Evolutionary conservation across 2,797 vertebrate genomes (phyloP).

Genomic region (Lepus oiostolus): DNA sequence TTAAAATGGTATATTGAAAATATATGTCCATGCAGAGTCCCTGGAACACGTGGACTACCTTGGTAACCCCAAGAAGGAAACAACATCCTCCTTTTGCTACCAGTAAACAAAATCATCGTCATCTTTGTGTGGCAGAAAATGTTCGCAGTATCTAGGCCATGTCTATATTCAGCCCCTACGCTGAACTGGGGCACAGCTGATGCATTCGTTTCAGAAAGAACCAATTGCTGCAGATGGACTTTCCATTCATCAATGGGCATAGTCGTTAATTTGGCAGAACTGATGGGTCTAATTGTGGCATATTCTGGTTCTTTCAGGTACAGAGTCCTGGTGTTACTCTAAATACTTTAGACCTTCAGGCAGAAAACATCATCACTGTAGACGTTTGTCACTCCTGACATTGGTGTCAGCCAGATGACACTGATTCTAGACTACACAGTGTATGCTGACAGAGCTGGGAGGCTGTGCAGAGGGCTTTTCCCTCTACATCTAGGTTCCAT

Average conservation of each 20-base stretch:
- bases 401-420: constrained; percentile 38
- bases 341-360: constrained; percentile 36
- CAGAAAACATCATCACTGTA: constrained; percentile 49
- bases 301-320: constrained; percentile 56
- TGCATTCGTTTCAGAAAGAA: constrained; percentile 63
- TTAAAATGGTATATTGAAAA: background rate
- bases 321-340: constrained; percentile 29
- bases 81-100: background rate
- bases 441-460: background rate
- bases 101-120: constrained; percentile 33
- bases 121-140: constrained; percentile 50
- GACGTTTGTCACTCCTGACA: constrained; percentile 52
- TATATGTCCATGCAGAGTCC: background rate
- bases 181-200: constrained; percentile 75
- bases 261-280: constrained; percentile 67
- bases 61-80: constrained; percentile 15
- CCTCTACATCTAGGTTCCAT: background rate
- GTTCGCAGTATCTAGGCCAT: constrained; percentile 70
- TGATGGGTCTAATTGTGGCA: constrained; percentile 62
- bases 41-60: background rate
- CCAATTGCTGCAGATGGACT: constrained; percentile 59
- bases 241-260: constrained; percentile 63
- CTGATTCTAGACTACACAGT: background rate
- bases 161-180: constrained; percentile 59
- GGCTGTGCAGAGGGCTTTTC: background rate